Evolutionary conservation across 2,797 vertebrate species (phyloP), one percentile per base, ranked within the genome.

Genomic region (Arnoldichthys spilopterus): DNA sequence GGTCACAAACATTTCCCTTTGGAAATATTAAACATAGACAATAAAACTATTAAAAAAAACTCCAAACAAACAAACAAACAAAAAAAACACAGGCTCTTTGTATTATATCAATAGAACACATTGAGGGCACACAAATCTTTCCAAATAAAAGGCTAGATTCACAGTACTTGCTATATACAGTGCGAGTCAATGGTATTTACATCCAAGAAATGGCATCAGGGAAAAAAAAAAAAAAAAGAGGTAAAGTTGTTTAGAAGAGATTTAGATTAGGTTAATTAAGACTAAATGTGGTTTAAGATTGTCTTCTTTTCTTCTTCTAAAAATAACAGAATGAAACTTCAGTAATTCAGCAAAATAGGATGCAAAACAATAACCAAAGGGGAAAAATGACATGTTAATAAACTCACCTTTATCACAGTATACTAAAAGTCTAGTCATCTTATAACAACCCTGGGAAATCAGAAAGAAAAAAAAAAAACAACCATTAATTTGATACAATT

Each of bases 41-140:
- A 43, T 74, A 74, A 74, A 74, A 74, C 40, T 28, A 51, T 6
- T 49, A 26, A 28, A 18, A 68, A 37, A 43, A 61, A 16, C 20
- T 30, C 47, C 20, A 73, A n/a, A 73, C 6, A 58, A 40, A 59
- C n/a, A n/a, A n/a, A n/a, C n/a, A n/a, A n/a, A n/a, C n/a, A n/a
- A n/a, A n/a, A n/a, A n/a, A n/a, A n/a, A 28, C 0, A 7, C 18
- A 56, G 22, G 20, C 54, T 59, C 22, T 15, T 58, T 43, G 22
- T 59, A 2, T 24, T 13, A 26, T 68, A n/a, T 22, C 8, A 9
- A 49, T 22, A 54, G 28, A 54, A 32, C 24, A 26, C 45, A 12
- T 26, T 24, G 32, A 37, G 32, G 58, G 15, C 13, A 9, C 16
- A 34, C 13, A 2, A 11, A n/a, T 66, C 6, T 66, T n/a, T 22